These are phyloP conservation scores for Gymnoscopelus microlampas DNA, from an alignment of 2,797 vertebrate species.

Conservation along the genomic window DNA sequence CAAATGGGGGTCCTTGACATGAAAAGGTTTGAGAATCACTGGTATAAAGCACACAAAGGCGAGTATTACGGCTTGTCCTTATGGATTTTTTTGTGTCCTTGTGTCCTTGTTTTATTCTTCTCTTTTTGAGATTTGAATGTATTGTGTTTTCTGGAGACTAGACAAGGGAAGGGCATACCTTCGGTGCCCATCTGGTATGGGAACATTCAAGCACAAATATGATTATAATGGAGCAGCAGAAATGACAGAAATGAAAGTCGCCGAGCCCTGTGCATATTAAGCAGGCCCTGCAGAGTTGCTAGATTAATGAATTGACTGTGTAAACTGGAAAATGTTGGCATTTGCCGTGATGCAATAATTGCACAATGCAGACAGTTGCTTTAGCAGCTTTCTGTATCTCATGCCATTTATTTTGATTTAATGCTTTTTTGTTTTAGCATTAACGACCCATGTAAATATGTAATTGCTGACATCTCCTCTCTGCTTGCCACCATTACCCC, in stretches of 20 bases:
- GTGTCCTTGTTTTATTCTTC: slow-evolving; percentile 10
- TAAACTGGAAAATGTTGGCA: not conserved
- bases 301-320: slow-evolving; percentile 29
- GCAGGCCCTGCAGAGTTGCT: slow-evolving; percentile 25
- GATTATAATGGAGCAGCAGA: slow-evolving; percentile 21
- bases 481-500: not conserved
- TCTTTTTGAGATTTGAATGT: slow-evolving; percentile 38
- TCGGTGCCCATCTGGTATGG: slow-evolving; percentile 47
- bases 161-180: slow-evolving; percentile 15
- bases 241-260: slow-evolving; percentile 13
- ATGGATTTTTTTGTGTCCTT: not conserved
- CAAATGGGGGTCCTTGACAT: too few relatives aligned
- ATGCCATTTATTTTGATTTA: not conserved
- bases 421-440: not conserved
- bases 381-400: too few relatives aligned
- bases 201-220: slow-evolving; percentile 42
- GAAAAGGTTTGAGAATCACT: too few relatives aligned
- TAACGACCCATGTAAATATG: not conserved
- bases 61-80: slow-evolving; percentile 31
- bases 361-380: too few relatives aligned
- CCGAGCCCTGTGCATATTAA: slow-evolving; percentile 9
- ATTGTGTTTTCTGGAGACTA: slow-evolving; percentile 30
- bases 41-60: slow-evolving; percentile 26
- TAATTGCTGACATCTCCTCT: not conserved
- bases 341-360: too few relatives aligned